Base-by-base conservation (phyloP, 2,797 vertebrate genomes). In the Anisognathus igniventris region DNA sequence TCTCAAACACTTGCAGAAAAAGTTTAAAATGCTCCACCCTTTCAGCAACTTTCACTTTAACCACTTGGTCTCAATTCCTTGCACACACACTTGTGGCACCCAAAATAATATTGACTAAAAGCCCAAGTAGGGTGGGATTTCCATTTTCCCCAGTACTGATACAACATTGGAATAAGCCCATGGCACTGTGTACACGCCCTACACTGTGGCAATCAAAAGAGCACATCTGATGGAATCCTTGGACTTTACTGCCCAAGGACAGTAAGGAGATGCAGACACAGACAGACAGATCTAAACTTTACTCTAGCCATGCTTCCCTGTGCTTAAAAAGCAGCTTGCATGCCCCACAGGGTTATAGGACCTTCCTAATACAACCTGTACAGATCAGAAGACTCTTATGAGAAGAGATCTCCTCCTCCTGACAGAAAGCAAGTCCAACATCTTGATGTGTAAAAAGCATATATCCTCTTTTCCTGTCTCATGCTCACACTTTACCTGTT, bases 81-180 rank as follows among this genome's bases (percentile, higher is more conserved):
- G 20, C 45, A 10, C 37, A 9, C 4, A 37, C 25, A 11, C 35
- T 45, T 14, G 15, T 37, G 31, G 14, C 18, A 68, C 21, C 27
- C 47, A 53, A 40, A 60, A 33, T 1, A 60, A 45, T 1, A 48
- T 0, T 4, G 31, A 8, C 21, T 6, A 17, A 6, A 47, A 82
- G 40, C n/a, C 28, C 45, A 75, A 3, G 23, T 0, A 35, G 24
- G 35, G 19, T 24, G 13, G 9, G 28, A 28, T 5, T 12, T 71
- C 66, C 3, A 0, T 3, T 24, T 42, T n/a, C 16, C 30, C 19
- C n/a, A 12, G 30, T 5, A 19, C 2, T 66, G 25, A 31, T 1
- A 28, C 0, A 0, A 40, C 37, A 14, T 1, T 21, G 35, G 35
- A 79, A 21, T 3, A 40, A 45, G 6, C 37, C 35, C 33, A 2